Evolutionary conservation across 2,113 vertebrate genomes (phyloP).

Genomic region (Octodon degus): DNA sequence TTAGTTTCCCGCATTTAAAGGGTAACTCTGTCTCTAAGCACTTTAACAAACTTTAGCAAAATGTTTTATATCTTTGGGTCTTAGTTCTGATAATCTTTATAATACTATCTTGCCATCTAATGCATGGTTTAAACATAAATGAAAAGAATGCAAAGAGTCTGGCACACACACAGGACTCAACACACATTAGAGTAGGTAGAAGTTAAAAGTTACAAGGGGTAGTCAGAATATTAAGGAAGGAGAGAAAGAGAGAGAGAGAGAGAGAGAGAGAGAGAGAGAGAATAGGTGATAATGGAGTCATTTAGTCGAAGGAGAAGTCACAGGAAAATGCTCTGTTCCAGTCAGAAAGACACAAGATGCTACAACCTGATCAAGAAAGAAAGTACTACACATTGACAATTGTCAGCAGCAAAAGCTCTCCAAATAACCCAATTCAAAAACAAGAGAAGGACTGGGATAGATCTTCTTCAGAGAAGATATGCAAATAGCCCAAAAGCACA

Average conservation of each 20-base stretch:
- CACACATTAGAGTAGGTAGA: background rate
- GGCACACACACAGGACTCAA: background rate
- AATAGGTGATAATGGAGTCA: background rate
- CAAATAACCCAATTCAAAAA: background rate
- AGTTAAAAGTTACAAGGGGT: background rate
- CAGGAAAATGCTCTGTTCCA: background rate
- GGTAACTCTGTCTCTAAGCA: background rate
- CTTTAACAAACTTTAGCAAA: background rate
- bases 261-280: background rate
- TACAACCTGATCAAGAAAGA: background rate
- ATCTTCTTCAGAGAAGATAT: background rate
- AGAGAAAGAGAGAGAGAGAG: background rate
- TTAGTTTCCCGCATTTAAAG: background rate
- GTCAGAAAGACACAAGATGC: background rate
- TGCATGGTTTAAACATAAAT: background rate
- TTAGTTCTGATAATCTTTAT: conserved; percentile 34
- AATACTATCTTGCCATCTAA: background rate
- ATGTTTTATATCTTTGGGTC: conserved; percentile 1
- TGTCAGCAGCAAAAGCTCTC: background rate
- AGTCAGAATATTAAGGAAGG: background rate
- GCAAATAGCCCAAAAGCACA: background rate
- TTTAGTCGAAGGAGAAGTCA: background rate
- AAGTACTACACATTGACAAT: background rate
- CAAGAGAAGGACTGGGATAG: background rate
- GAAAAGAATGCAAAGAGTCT: background rate